Base-by-base conservation (phyloP, 2,113 vertebrate species). In the Dermatemys mawii region DNA sequence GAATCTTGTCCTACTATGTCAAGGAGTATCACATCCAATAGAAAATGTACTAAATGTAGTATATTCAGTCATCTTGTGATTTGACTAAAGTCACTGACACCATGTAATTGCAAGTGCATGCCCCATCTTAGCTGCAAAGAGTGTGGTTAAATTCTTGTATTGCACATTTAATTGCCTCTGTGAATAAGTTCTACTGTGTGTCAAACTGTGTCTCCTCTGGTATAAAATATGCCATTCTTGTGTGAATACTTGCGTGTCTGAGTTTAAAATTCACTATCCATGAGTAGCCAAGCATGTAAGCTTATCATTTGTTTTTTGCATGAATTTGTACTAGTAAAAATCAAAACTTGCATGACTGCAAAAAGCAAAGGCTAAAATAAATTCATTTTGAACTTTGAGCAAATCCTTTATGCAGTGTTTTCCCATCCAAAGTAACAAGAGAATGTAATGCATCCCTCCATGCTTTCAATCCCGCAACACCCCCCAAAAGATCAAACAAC, bases 221-320 rank as follows among this genome's bases (percentile, higher is more conserved):
- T 60, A 91, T 75, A 91, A 93, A 90, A 88, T 84, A 85, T 17
- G 67, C 32, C 54, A 92, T 90, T 91, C 87, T 93, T 93, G 92
- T 88, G 92, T 91, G 91, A 95, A 91, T 91, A 92, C 96, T 95
- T 97, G 54, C 92, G 84, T 93, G 81, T 29, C 67, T 54, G 29
- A 86, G 54, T 96, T 96, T 97, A 88, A 93, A 50, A 81, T 93
- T 95, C 57, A 57, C n/a, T 95, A 90, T 96, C 75, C 89, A 78
- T n/a, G 86, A 90, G 41, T 94, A 94, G 90, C 60, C 89, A 93
- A 92, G 93, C 86, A 83, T 91, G 54, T 81, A 54, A 91, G 53
- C 81, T 84, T 82, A 88, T 86, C 88, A 92, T 93, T 95, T 95
- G 92, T 86, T 70, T 70, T 67, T 70, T 70, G 63, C 63, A 70